These are phyloP conservation scores for Dipodomys ordii DNA, from an alignment of 2,113 vertebrate genomes.

Conservation along the genomic window DNA sequence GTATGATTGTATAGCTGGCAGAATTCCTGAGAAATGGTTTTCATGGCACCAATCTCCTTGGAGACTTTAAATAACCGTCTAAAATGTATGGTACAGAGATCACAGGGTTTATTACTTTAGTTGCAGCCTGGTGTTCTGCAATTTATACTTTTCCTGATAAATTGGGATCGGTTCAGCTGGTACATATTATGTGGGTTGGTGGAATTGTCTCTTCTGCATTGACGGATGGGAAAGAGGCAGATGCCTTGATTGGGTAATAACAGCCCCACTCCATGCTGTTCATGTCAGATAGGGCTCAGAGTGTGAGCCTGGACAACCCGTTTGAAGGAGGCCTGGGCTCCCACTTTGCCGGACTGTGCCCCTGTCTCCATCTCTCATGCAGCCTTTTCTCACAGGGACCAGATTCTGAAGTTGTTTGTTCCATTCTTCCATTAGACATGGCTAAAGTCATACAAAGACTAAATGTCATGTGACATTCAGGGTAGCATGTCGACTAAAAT, in stretches of 20 bases:
- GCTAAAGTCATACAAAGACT: conserved; percentile 2
- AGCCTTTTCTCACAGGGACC: neutral
- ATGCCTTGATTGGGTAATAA: conserved; percentile 71
- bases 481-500: neutral
- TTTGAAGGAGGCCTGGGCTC: conserved; percentile 25
- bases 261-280: conserved; percentile 61
- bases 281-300: neutral
- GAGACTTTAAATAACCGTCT: conserved; percentile 82
- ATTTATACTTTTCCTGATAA: conserved; percentile 84
- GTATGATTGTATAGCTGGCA: conserved; percentile 72
- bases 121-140: conserved; percentile 81
- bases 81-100: conserved; percentile 84
- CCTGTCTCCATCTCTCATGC: neutral
- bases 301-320: neutral
- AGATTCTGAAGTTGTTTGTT: neutral
- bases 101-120: conserved; percentile 81
- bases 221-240: conserved; percentile 78
- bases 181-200: conserved; percentile 64
- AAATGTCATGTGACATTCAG: too few relatives aligned
- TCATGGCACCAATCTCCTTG: conserved; percentile 77
- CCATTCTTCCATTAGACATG: neutral
- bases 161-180: conserved; percentile 80
- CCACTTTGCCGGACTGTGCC: neutral
- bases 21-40: conserved; percentile 83
- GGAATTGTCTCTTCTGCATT: conserved; percentile 63